Base-by-base conservation (phyloP, 2,113 vertebrate species). In the Callipepla californica region DNA sequence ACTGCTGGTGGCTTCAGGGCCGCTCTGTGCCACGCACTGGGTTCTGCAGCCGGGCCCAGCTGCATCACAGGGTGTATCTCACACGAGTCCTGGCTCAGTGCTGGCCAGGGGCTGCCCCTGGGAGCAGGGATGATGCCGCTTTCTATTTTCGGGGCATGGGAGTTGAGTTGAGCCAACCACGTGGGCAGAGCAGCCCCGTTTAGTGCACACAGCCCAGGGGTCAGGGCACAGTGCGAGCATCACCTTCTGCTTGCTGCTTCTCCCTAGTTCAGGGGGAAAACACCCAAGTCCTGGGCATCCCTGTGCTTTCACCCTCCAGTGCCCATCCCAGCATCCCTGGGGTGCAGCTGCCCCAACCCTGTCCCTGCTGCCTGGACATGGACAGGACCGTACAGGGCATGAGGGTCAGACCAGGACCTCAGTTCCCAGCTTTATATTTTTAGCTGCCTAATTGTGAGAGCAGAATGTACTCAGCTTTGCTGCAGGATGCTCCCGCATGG, bases 381-480 rank as follows among this genome's bases (percentile, higher is more conserved):
- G 15, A 28, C 8, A 0, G 6, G 70, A 30, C 23, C 0, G 1
- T n/a, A 50, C 0, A 1, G 58, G 63, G 48, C 62, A 22, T n/a
- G 6, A n/a, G 74, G 92, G 34, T 79, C 91, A 94, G 81, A 79
- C 53, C 48, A 84, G 73, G 48, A 38, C 36, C 11, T 3, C 57
- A 50, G 91, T 2, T 15, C 61, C 51, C 78, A 77, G 53, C 12
- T 26, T 90, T 95, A 3, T 96, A 95, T 97, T 96, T 96, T 95
- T 94, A 96, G 96, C 89, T 82, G 65, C 80, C 84, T 96, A 94
- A 95, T 92, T 94, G 91, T 3, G 2, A 85, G 91, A 87, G 91
- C 94, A 94, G 96, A 95, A 95, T 92, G 92, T 96, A 53, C 88
- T 83, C 63, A 1, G 77, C 76, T 87, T 89, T 95, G 89, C 95